phyloP scores from a whole-genome alignment of 2,888 invertebrate species.

The Hypena proboscidalis region DNA sequence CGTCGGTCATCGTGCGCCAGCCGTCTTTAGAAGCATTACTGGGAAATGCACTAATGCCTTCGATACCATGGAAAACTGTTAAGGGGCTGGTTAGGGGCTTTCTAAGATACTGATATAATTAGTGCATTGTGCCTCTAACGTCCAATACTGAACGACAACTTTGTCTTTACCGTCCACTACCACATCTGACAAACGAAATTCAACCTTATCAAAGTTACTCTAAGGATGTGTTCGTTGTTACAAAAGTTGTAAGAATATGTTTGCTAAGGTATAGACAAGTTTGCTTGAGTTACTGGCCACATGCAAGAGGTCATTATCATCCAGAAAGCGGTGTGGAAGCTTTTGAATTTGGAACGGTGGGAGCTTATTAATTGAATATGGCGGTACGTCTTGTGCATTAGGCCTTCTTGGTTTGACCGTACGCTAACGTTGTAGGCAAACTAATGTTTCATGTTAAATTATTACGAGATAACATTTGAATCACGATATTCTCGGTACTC shows the following conservation, averaged over 20 bases:
- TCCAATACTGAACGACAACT: slow-evolving; percentile 57
- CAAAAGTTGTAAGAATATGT: slow-evolving; percentile 6
- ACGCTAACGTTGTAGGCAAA: slow-evolving; percentile 27
- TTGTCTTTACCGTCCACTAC: slow-evolving; percentile 20
- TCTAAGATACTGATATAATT: slow-evolving; percentile 84
- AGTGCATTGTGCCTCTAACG: slow-evolving; percentile 79
- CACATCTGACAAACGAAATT: slow-evolving; percentile 31
- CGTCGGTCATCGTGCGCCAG: slow-evolving; percentile 76
- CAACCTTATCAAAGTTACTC: slow-evolving; percentile 36
- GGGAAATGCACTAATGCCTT: slow-evolving; percentile 83
- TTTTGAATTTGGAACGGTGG: slow-evolving; percentile 64
- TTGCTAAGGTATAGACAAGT: slow-evolving; percentile 61
- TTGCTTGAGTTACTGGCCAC: slow-evolving; percentile 74
- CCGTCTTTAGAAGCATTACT: slow-evolving; percentile 82
- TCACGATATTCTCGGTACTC: slow-evolving; percentile 1
- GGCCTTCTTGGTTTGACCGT: slow-evolving; percentile 41
- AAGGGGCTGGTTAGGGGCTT: slow-evolving; percentile 84
- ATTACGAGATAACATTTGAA: slow-evolving; percentile 14
- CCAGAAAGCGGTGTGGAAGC: slow-evolving; percentile 63
- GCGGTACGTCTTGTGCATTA: slow-evolving; percentile 51
- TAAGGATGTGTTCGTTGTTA: slow-evolving; percentile 19
- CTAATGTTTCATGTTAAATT: slow-evolving; percentile 10
- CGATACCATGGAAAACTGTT: slow-evolving; percentile 83
- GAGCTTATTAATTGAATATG: slow-evolving; percentile 68
- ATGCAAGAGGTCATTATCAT: slow-evolving; percentile 73